These are phyloP conservation scores for Motacilla alba DNA, from an alignment of 2,113 vertebrate genomes.

Conservation along the genomic window DNA sequence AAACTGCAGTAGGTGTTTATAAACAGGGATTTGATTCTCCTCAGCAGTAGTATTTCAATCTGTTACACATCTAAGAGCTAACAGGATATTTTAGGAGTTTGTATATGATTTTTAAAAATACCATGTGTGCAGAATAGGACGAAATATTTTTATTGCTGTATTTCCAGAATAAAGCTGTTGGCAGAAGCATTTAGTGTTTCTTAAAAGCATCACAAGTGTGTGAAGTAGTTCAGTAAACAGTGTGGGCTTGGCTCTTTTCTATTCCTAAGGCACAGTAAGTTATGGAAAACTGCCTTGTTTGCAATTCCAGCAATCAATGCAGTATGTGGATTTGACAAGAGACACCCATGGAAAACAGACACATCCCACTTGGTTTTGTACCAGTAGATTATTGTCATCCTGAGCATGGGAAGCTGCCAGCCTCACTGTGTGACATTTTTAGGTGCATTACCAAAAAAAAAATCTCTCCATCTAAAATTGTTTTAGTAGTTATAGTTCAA, in stretches of 20 bases:
- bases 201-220: neutral
- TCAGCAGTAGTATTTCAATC: neutral
- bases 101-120: conserved; percentile 18
- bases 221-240: neutral
- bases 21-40: conserved; percentile 31
- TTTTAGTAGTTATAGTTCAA: neutral
- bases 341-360: neutral
- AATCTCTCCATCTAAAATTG: neutral
- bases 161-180: neutral
- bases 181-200: neutral
- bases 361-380: neutral
- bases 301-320: neutral
- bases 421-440: neutral
- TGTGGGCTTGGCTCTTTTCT: neutral
- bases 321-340: neutral
- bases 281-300: neutral
- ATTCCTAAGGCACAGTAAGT: conserved; percentile 15
- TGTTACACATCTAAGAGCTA: conserved; percentile 42
- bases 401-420: neutral
- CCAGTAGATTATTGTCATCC: neutral
- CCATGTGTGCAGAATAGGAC: conserved; percentile 7
- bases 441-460: neutral
- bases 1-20: neutral
- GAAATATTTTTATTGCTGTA: conserved; percentile 34
- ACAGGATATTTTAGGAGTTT: conserved; percentile 53